Base-by-base conservation (phyloP, 2,797 vertebrate genomes). In the Microtus californicus region DNA sequence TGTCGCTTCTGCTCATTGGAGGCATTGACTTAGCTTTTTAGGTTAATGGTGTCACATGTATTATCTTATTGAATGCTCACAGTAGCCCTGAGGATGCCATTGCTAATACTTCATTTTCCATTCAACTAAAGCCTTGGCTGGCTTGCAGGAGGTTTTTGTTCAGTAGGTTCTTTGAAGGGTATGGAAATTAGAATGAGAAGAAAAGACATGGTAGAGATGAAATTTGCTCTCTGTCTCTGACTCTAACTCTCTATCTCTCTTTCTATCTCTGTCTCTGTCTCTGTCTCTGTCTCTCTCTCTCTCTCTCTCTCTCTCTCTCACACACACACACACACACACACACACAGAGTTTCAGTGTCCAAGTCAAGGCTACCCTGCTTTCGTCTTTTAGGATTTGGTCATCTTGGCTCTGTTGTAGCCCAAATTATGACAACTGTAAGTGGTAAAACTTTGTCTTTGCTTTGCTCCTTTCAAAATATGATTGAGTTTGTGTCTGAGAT, bases 401-500 rank as follows among this genome's bases (percentile, higher is more conserved):
- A 8, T 65, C 81, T 94, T 90, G 31, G 69, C 87, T 89, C 37
- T 90, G 61, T 65, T 74, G 93, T 40, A 97, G 45, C n/a, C 85
- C 76, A 85, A 19, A 56, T 67, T 40, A 65, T 67, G 54, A 89
- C 48, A 94, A 37, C 5, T 81, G 69, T 90, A 93, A 95, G 82
- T 82, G 59, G 23, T 93, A 94, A 56, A 91, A 87, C 88, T 93
- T 94, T 61, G 45, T 40, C 31, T 85, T 97, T 51, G 43, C 31
- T 94, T 95, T 83, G 87, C 61, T 94, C 40, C 91, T 95, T 95
- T 93, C 96, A 79, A 85, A 93, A 67, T 19, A 82, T 61, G 25
- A 83, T 43, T 89, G 78, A 92, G 83, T 86, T 51, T 94, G 56
- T 73, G 29, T 92, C 43, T 96, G 21, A 89, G 7, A 83, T 86